Evolutionary conservation across 2,113 vertebrate species (phyloP).

Genomic region (Martes martes): DNA sequence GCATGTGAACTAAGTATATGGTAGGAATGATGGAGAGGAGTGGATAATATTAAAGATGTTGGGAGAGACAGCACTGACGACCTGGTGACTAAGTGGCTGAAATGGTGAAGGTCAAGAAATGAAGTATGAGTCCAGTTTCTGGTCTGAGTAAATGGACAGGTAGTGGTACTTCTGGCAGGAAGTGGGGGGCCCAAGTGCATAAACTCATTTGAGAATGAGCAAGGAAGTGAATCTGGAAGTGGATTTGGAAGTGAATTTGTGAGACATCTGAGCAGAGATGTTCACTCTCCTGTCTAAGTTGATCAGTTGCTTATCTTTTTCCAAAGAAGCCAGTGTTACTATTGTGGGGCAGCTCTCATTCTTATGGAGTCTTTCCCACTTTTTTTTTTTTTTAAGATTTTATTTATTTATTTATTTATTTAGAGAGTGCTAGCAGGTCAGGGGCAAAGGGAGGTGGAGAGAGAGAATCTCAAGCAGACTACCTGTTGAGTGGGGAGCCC

Average conservation of each 20-base stretch:
- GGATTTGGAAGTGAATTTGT: too few relatives aligned
- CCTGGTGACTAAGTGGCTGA: neutral
- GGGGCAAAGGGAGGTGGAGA: neutral
- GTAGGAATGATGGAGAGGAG: neutral
- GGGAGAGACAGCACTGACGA: neutral
- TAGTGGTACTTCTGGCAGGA: neutral
- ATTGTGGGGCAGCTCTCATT: rapidly evolving
- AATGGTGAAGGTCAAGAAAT: neutral
- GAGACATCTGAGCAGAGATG: neutral
- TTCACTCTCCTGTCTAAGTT: neutral
- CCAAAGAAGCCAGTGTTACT: neutral
- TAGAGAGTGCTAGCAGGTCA: neutral
- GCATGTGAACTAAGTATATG: neutral
- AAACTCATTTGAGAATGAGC: neutral
- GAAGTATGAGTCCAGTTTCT: neutral
- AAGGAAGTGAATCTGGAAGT: neutral
- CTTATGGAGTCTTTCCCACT: neutral
- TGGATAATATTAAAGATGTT: neutral
- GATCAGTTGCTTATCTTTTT: neutral
- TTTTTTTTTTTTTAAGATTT: too few relatives aligned
- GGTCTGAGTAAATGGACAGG: neutral
- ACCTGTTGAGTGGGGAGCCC: neutral
- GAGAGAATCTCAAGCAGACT: neutral
- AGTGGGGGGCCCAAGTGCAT: too few relatives aligned
- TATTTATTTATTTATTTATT: neutral